A percentile compares a stretch with the other conserved stretches of the same genome.
Conservation (phyloP, 2,113 vertebrate species). For the Chiloscyllium plagiosum region DNA sequence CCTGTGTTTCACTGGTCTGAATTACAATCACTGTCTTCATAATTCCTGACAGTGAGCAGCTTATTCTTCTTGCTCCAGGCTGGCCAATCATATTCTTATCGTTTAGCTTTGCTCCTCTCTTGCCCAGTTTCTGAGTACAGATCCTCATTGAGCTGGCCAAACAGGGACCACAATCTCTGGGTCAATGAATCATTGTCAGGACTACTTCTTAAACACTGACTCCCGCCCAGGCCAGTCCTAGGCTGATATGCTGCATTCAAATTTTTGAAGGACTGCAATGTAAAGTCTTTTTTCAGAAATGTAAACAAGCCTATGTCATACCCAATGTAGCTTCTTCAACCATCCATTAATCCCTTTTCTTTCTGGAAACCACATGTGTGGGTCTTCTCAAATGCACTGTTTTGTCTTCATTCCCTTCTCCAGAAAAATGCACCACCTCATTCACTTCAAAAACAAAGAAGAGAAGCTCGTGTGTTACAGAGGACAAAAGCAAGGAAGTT, state of each 20-base stretch:
- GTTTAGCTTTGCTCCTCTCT: neutral
- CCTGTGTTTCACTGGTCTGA: neutral
- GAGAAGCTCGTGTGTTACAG: neutral
- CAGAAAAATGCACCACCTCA: neutral
- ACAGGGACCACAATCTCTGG: neutral
- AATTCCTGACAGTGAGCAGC: neutral
- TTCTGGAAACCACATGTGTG: neutral
- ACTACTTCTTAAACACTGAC: neutral
- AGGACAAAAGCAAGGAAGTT: neutral
- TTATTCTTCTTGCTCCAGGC: neutral
- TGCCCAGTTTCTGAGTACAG: neutral
- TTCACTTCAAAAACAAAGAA: neutral
- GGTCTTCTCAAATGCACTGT: neutral
- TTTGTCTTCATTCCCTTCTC: neutral
- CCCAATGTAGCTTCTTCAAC: neutral
- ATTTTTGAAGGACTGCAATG: neutral
- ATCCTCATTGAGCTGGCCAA: neutral
- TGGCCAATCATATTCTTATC: neutral
- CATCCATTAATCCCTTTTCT: neutral
- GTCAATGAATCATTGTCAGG: neutral
- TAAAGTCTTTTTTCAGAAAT: neutral
- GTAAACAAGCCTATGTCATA: neutral
- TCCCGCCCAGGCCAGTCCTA: neutral
- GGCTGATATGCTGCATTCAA: neutral
- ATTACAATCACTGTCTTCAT: neutral